Evolutionary conservation across 30 jellyfish, hydroid and myxozoan species (phyloP).

Genomic region (Chrysaora quinquecirrha): DNA sequence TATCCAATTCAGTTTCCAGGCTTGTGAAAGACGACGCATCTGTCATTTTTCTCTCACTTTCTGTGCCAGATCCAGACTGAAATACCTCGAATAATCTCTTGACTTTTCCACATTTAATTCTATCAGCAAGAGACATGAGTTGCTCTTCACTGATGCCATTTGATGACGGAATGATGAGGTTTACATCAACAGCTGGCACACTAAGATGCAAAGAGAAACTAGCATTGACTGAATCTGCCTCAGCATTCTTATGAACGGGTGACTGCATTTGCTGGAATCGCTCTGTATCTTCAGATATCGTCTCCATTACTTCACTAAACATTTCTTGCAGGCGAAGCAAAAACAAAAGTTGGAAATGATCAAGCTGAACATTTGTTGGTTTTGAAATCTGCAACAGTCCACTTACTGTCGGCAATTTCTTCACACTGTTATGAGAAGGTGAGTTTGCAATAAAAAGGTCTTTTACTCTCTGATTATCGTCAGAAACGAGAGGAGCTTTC

Average conservation of each 20-base stretch:
- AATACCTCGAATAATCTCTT: conserved; percentile 19
- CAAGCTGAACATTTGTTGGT: conserved; percentile 81
- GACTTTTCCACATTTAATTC: conserved; percentile 35
- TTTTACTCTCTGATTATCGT: neutral
- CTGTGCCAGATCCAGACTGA: neutral
- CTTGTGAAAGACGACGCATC: neutral
- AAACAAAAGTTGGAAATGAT: conserved; percentile 90
- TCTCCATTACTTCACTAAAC: conserved; percentile 63
- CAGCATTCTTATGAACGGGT: conserved; percentile 28
- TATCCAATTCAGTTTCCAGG: neutral
- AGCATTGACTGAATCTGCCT: neutral
- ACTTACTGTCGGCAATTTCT: conserved; percentile 63
- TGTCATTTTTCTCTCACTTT: neutral
- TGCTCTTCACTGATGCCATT: conserved; percentile 69
- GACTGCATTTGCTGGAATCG: conserved; percentile 43
- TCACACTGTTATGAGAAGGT: neutral
- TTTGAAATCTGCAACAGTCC: conserved; percentile 63
- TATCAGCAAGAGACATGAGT: conserved; percentile 41
- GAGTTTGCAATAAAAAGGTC: neutral
- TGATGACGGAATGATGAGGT: conserved; percentile 76
- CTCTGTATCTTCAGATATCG: conserved; percentile 63
- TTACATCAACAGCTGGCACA: conserved; percentile 71
- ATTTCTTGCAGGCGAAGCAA: conserved; percentile 85
- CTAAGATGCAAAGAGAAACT: conserved; percentile 62
- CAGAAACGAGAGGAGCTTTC: neutral